A percentile compares a stretch with the other conserved stretches of the same genome.
Evolutionary conservation across 2,113 vertebrate genomes (phyloP).

Genomic region (Brachypteracias leptosomus): DNA sequence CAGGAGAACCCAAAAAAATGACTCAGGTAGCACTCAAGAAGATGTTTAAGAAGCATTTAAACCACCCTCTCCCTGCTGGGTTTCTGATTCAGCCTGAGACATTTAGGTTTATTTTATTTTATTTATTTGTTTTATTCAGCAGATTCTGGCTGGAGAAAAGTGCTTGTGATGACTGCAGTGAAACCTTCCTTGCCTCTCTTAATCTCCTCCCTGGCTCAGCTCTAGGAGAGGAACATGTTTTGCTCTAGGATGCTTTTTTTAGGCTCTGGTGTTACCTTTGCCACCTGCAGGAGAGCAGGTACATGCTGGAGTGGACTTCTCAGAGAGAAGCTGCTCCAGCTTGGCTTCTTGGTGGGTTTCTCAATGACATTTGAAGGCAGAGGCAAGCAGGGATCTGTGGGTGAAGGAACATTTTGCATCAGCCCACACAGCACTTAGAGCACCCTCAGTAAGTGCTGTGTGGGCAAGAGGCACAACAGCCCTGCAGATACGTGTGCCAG

Average conservation of each 20-base stretch:
- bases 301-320: background rate
- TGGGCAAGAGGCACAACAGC: conserved; percentile 54
- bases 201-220: background rate
- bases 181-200: background rate
- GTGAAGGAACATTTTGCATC: conserved; percentile 68
- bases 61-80: background rate
- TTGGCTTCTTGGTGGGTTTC: background rate
- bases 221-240: background rate
- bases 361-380: conserved; percentile 45
- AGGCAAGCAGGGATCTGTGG: conserved; percentile 58
- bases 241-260: background rate
- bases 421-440: conserved; percentile 43
- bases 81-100: background rate
- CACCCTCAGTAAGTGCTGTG: background rate
- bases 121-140: background rate
- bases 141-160: background rate
- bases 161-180: background rate
- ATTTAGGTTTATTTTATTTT: too few relatives aligned
- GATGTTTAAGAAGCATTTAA: background rate
- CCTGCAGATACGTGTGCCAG: conserved; percentile 9
- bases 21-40: background rate
- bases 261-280: background rate
- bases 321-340: background rate
- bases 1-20: background rate
- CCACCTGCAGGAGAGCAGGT: background rate